Evolutionary conservation across 2,888 invertebrate genomes (phyloP).

Genomic region (Oligia fasciuncula): DNA sequence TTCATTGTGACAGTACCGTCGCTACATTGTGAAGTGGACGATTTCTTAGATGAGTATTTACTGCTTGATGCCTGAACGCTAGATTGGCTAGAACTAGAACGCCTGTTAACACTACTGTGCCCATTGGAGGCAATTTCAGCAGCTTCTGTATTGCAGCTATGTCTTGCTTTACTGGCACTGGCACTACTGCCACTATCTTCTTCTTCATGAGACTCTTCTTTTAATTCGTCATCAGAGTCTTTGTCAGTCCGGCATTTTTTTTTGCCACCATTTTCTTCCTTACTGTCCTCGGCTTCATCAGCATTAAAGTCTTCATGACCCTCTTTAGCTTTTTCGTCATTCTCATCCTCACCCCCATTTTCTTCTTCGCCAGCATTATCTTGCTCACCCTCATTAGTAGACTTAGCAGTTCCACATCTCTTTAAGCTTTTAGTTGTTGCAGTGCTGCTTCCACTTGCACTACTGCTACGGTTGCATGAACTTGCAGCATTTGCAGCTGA

Average conservation of each 20-base stretch:
- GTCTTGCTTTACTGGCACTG: not conserved
- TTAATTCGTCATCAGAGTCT: no score
- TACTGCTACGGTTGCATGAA: not conserved
- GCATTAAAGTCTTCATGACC: no score
- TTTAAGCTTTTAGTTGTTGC: not conserved
- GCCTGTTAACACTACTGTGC: not conserved
- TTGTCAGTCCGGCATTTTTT: no score
- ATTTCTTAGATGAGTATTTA: not conserved
- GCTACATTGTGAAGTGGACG: not conserved
- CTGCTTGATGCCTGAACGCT: not conserved
- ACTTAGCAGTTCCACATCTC: not conserved
- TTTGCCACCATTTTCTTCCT: no score
- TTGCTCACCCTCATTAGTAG: not conserved
- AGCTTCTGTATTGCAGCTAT: not conserved
- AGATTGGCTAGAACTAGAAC: fast-evolving
- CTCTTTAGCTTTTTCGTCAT: no score
- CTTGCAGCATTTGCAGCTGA: not conserved
- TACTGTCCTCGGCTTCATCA: no score
- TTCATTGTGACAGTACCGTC: not conserved
- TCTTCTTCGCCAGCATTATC: no score
- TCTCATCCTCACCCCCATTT: no score
- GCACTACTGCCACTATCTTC: no score
- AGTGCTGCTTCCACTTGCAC: not conserved
- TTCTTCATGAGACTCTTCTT: no score
- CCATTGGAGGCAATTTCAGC: not conserved